These are phyloP conservation scores for Hymenopus coronatus DNA, from an alignment of 2,888 invertebrate genomes.

Conservation along the genomic window DNA sequence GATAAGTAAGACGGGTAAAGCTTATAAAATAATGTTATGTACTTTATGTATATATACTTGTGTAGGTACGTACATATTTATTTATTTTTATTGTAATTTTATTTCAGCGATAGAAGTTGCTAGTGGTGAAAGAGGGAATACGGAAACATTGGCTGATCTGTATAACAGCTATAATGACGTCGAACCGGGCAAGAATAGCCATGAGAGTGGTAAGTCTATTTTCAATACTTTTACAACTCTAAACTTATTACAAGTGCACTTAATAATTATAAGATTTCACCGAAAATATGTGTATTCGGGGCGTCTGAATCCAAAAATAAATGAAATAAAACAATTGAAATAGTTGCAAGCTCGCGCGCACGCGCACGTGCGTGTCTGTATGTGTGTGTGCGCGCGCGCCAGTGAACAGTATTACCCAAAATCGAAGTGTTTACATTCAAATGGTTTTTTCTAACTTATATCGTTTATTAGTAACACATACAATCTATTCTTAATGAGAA, in stretches of 20 bases:
- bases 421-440: too few species aligned
- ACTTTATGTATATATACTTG: background rate
- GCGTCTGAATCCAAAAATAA: too few species aligned
- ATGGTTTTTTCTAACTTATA: too few species aligned
- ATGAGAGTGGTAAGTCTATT: background rate
- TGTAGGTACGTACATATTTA: background rate
- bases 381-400: too few species aligned
- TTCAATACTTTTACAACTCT: background rate
- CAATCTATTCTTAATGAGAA: too few species aligned
- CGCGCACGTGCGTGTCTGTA: too few species aligned
- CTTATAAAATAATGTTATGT: background rate
- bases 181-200: background rate
- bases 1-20: background rate
- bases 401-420: too few species aligned
- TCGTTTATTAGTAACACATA: too few species aligned
- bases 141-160: conserved; percentile 43
- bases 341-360: too few species aligned
- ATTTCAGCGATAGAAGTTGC: conserved; percentile 62
- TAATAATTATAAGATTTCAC: too few species aligned
- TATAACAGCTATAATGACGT: background rate
- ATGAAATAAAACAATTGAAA: too few species aligned
- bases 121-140: conserved; percentile 53
- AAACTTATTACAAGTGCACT: background rate
- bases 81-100: background rate
- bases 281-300: too few species aligned